These are phyloP conservation scores for Colinus virginianus DNA, from an alignment of 2,113 vertebrate species.

Conservation along the genomic window DNA sequence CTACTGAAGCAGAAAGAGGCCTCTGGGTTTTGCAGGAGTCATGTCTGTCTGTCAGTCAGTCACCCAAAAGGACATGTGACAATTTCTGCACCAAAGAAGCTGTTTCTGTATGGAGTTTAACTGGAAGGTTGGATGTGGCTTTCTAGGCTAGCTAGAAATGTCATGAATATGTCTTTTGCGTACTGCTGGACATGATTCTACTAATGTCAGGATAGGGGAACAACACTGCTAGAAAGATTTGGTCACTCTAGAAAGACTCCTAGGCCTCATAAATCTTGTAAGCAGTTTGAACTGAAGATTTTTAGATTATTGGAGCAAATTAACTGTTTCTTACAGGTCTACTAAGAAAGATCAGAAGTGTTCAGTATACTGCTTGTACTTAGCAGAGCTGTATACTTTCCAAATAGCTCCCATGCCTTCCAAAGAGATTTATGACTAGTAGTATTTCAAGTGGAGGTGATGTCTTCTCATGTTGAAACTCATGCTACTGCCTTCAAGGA, in stretches of 20 bases:
- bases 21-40: not conserved
- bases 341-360: not conserved
- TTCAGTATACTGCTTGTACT: not conserved
- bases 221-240: not conserved
- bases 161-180: not conserved
- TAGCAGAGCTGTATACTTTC: not conserved
- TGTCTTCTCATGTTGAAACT: not conserved
- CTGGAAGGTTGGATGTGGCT: rapidly evolving
- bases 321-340: not conserved
- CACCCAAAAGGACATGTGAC: not conserved
- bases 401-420: not conserved
- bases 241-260: not conserved
- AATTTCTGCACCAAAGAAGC: not conserved
- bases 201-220: not conserved
- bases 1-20: not conserved
- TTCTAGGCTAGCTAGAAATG: not conserved
- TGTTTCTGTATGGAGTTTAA: not conserved
- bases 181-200: not conserved
- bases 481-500: not conserved
- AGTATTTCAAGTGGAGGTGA: not conserved
- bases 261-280: not conserved
- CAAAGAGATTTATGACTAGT: not conserved
- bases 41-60: not conserved
- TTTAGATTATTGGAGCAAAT: not conserved
- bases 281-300: not conserved